Conservation (phyloP, 1,140 invertebrate genomes). For the Conus ventricosus region DNA sequence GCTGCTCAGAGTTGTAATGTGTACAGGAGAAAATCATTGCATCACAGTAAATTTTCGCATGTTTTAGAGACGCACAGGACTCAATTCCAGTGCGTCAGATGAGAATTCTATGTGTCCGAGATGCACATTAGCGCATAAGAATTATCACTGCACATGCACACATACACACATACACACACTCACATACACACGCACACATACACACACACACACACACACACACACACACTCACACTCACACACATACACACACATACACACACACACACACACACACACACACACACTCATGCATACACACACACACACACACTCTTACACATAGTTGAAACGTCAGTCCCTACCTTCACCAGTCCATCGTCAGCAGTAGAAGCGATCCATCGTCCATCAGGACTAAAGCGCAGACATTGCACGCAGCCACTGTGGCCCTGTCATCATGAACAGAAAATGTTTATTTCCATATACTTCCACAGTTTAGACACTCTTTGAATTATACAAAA, state of each 20-base stretch:
- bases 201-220: neutral
- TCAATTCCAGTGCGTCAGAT: no score
- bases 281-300: neutral
- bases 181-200: constrained; percentile 17
- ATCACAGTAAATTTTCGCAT: no score
- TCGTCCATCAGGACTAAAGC: constrained; percentile 97
- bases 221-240: neutral
- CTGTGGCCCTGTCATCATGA: constrained; percentile 85
- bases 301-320: neutral
- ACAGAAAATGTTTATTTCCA: no score
- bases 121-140: no score
- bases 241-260: neutral
- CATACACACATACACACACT: constrained; percentile 18
- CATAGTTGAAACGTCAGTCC: neutral
- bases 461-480: no score
- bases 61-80: no score
- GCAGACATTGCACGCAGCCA: constrained; percentile 90
- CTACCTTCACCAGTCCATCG: constrained; percentile 86
- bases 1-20: no score
- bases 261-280: neutral
- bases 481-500: no score
- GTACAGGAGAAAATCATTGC: no score
- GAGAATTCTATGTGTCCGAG: no score
- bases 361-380: constrained; percentile 97
- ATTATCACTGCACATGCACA: neutral